phyloP scores from a whole-genome alignment of 2,113 vertebrate genomes.

The Leptodactylus fuscus region DNA sequence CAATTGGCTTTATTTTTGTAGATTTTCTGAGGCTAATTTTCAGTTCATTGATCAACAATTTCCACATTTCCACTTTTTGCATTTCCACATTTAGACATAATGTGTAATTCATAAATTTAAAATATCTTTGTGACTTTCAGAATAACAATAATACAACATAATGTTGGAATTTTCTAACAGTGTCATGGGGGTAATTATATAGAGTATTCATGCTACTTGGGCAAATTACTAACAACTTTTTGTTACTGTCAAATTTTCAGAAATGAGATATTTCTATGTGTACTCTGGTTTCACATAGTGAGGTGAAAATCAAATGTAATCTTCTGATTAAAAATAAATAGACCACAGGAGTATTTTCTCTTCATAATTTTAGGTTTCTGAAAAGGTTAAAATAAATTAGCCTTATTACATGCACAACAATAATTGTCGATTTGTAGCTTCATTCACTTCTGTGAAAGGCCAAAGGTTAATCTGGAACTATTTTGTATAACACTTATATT shows the following conservation, averaged over 20 bases:
- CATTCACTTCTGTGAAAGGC: too few species aligned
- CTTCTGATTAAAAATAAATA: background rate
- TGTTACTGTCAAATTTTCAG: background rate
- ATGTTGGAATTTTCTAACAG: background rate
- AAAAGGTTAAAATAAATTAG: background rate
- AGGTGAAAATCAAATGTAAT: background rate
- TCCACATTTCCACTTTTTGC: too few species aligned
- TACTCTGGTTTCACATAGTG: background rate
- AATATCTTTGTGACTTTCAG: background rate
- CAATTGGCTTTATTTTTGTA: too few species aligned
- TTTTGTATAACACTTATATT: too few species aligned
- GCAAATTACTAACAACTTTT: background rate
- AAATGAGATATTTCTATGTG: background rate
- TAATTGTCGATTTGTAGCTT: too few species aligned
- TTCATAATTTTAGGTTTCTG: background rate
- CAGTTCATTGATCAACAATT: too few species aligned
- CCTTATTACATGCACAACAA: too few species aligned
- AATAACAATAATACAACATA: background rate
- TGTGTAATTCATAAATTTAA: background rate
- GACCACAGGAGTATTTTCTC: background rate
- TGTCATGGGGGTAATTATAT: background rate
- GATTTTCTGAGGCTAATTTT: background rate
- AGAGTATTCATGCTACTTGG: background rate
- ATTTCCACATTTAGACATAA: background rate
- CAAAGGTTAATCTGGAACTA: too few species aligned